Evolutionary conservation across 2,888 invertebrate genomes (phyloP), one percentile per base, ranked within the genome.

Genomic region (Megastigmus dorsalis): DNA sequence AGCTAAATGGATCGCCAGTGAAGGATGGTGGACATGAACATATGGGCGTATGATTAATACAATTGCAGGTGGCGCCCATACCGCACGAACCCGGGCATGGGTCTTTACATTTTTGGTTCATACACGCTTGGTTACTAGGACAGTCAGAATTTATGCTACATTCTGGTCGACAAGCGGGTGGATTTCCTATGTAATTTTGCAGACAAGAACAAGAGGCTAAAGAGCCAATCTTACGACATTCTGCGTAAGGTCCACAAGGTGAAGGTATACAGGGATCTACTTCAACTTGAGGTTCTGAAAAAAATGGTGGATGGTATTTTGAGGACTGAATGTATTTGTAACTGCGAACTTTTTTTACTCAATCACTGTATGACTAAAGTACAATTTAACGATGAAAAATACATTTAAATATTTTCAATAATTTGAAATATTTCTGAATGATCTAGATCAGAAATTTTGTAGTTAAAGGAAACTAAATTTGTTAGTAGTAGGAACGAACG

Each of bases 131-230:
- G 82, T 93, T 92, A 59, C 91, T 88, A 1, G 93, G 88, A 85
- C 96, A 96, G 83, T 95, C 95, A 0, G 92, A 91, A 85, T 93
- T 95, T 5, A 93, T 86, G 1, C 93, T 91, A 88, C 95, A 95
- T 88, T 95, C 94, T 6, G 95, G 94, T 79, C 94, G 91, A 85
- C 95, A 95, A 62, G 91, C 92, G 65, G 91, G 90, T 3, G 95
- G 95, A 88, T 94, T 93, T 33, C 95, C 95, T 74, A 92, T 91
- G 84, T 93, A 95, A 83, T 94, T 94, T 0, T 93, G 90, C 70
- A 93, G 88, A 85, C 95, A 95, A 41, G 92, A 93, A 84, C 95
- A 95, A n/a, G 92, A 92, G 3, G 94, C 93, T 82, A 93, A 93
- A 20, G 90, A 90, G 82, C 94, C 93, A 41, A 91, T 89, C 81